Percentiles rank a stretch among this genome's conserved stretches.
Conservation (phyloP, 2,888 invertebrate species). For the Agriopis aurantiaria region DNA sequence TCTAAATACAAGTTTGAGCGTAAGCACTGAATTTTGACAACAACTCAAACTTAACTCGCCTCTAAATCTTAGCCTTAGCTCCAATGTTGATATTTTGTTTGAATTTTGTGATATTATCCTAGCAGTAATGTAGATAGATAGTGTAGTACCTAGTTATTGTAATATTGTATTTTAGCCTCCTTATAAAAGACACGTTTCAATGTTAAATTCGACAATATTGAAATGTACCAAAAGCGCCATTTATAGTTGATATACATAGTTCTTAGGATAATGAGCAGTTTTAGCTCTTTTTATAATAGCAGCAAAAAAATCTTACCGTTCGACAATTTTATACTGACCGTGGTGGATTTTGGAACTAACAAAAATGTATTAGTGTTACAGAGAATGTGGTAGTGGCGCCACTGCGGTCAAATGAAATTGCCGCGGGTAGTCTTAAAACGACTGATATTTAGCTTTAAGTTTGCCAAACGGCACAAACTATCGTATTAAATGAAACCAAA, state of each 20-base stretch:
- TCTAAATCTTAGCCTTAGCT: background rate
- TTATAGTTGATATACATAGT: background rate
- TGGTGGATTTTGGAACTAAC: slow-evolving; percentile 12
- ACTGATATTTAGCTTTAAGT: slow-evolving; percentile 66
- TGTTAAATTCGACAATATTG: background rate
- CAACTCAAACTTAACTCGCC: too few relatives aligned
- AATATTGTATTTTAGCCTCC: slow-evolving; percentile 2
- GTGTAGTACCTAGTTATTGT: slow-evolving; percentile 4
- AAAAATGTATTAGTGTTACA: background rate
- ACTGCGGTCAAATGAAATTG: slow-evolving; percentile 12
- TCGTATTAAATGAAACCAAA: slow-evolving; percentile 69
- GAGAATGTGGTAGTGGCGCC: background rate
- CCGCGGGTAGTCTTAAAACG: slow-evolving; percentile 48
- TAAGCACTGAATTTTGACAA: too few relatives aligned
- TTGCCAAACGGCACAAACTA: slow-evolving; percentile 64
- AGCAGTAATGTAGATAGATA: slow-evolving; percentile 7
- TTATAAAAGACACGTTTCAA: slow-evolving; percentile 2
- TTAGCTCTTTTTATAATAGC: slow-evolving; percentile 3
- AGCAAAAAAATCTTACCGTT: background rate
- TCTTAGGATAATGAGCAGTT: background rate
- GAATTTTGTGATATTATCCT: slow-evolving; percentile 21
- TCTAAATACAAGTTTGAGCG: too few relatives aligned
- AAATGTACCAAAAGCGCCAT: slow-evolving; percentile 12
- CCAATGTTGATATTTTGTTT: slow-evolving; percentile 12
- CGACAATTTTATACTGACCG: slow-evolving; percentile 3